Evolutionary conservation across 2,113 vertebrate genomes (phyloP).

Genomic region (Cyprinodon tularosa): DNA sequence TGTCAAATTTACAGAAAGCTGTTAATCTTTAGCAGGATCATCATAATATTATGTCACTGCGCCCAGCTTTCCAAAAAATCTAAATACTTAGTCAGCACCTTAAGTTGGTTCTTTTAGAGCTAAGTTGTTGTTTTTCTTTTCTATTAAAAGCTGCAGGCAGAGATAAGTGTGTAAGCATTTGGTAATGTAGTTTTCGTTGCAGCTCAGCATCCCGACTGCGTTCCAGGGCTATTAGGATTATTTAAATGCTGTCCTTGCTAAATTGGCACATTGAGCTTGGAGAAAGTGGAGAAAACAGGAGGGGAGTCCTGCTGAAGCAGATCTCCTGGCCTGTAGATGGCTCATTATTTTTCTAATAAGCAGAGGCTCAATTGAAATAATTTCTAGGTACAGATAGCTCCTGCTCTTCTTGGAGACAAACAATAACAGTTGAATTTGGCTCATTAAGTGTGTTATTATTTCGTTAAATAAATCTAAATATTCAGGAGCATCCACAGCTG

Average conservation of each 20-base stretch:
- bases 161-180: slow-evolving; percentile 12
- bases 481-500: slow-evolving; percentile 22
- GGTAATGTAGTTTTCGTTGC: slow-evolving; percentile 28
- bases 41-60: slow-evolving; percentile 35
- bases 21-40: slow-evolving; percentile 55
- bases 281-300: slow-evolving; percentile 20
- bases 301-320: slow-evolving; percentile 33
- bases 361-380: slow-evolving; percentile 49
- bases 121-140: not conserved
- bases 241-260: slow-evolving; percentile 47
- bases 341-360: slow-evolving; percentile 64
- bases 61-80: slow-evolving; percentile 14
- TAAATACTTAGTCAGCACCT: slow-evolving; percentile 43
- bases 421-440: slow-evolving; percentile 18
- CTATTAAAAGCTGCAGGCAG: slow-evolving; percentile 21
- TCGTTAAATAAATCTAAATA: slow-evolving; percentile 36
- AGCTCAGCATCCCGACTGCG: slow-evolving; percentile 21
- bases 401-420: slow-evolving; percentile 32
- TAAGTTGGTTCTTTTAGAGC: not conserved
- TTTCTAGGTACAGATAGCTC: slow-evolving; percentile 29
- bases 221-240: slow-evolving; percentile 20
- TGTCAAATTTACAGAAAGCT: slow-evolving; percentile 35
- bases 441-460: slow-evolving; percentile 31
- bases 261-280: slow-evolving; percentile 13
- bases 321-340: slow-evolving; percentile 43